Conservation (phyloP, 2,888 invertebrate species). For the Dryobotodes eremita region DNA sequence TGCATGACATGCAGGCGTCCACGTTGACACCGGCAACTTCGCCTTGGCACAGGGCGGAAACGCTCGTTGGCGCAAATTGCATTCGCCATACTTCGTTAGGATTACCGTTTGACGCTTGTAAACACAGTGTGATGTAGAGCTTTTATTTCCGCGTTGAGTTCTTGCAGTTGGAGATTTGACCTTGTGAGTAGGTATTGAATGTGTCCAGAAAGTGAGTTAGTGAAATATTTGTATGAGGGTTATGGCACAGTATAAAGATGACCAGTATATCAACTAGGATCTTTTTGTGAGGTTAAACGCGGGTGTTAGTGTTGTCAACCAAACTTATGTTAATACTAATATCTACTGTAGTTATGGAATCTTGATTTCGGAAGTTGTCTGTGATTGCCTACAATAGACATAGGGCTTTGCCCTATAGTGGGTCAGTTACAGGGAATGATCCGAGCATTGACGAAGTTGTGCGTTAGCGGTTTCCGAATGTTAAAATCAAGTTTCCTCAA, state of each 20-base stretch:
- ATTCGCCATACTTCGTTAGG: slow-evolving; percentile 80
- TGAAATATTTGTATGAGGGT: background rate
- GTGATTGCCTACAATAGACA: background rate
- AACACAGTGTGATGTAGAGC: slow-evolving; percentile 28
- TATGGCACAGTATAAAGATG: background rate
- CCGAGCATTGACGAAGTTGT: background rate
- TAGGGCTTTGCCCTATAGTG: background rate
- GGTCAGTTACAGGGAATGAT: background rate
- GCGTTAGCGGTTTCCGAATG: background rate
- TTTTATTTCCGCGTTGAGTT: slow-evolving; percentile 20
- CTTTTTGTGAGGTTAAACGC: background rate
- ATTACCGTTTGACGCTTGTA: slow-evolving; percentile 39
- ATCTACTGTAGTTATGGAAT: background rate
- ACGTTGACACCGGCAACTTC: slow-evolving; percentile 60
- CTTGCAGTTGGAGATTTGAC: background rate
- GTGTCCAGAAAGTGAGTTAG: background rate
- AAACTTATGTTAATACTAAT: background rate
- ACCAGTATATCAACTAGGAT: background rate
- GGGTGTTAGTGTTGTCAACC: background rate
- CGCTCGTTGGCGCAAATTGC: slow-evolving; percentile 83
- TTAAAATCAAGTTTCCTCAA: background rate
- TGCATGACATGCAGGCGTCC: slow-evolving; percentile 41
- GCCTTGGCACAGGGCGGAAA: slow-evolving; percentile 78
- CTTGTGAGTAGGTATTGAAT: background rate
- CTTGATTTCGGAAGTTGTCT: background rate